These are phyloP conservation scores for Syrmaticus mikado DNA, from an alignment of 2,113 vertebrate genomes.

Conservation along the genomic window DNA sequence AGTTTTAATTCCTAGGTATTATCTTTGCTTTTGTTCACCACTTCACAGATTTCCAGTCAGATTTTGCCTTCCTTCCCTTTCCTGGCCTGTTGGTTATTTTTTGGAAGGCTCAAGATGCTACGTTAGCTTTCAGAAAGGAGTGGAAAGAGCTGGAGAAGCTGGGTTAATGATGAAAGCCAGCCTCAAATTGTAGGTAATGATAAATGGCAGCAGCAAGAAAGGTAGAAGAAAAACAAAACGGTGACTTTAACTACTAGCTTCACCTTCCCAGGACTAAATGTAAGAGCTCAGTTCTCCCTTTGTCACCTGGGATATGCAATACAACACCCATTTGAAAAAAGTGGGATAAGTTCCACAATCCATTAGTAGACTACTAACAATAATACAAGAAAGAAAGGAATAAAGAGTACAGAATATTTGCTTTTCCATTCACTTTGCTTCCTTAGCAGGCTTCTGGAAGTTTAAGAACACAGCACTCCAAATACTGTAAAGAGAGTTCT, in stretches of 20 bases:
- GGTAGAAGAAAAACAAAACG: fast-evolving
- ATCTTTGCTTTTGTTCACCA: neutral
- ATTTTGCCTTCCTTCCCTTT: neutral
- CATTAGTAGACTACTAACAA: neutral
- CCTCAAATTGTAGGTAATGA: neutral
- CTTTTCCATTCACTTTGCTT: neutral
- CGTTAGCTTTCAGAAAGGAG: neutral
- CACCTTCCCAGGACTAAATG: neutral
- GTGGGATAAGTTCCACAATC: neutral
- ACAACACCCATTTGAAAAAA: neutral
- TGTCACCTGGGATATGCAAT: neutral
- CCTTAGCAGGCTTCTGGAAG: neutral
- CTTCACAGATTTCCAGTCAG: neutral
- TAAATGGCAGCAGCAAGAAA: neutral
- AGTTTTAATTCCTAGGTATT: neutral
- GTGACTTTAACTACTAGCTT: neutral
- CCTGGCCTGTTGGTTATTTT: fast-evolving
- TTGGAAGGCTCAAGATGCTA: neutral
- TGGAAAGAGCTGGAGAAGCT: neutral
- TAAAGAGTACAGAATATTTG: neutral
- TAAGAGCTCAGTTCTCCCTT: neutral
- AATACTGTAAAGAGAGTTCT: neutral
- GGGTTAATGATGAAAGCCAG: neutral
- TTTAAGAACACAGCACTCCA: neutral
- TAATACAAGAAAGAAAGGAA: neutral